These are phyloP conservation scores for Andrena haemorrhoa DNA, from an alignment of 2,888 invertebrate genomes.

Conservation along the genomic window DNA sequence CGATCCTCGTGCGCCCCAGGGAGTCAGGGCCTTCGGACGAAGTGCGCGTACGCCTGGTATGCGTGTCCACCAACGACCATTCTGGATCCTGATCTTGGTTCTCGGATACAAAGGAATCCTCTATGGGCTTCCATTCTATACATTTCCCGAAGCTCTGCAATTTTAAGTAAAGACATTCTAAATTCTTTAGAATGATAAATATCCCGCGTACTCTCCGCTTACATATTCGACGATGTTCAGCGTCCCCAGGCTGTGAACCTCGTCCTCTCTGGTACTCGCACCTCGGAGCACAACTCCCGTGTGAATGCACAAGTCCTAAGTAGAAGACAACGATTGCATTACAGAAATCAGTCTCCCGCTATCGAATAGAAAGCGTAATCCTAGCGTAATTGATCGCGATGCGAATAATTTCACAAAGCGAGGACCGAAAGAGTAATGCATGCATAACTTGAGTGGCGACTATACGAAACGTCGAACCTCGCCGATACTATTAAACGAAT, in stretches of 20 bases:
- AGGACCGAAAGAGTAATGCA: not conserved
- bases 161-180: slow-evolving; percentile 28
- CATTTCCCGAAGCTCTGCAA: slow-evolving; percentile 86
- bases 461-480: slow-evolving; percentile 30
- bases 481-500: not conserved
- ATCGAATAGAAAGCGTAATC: not conserved
- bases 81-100: slow-evolving; percentile 90
- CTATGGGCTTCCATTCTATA: slow-evolving; percentile 94
- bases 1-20: slow-evolving; percentile 84
- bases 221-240: slow-evolving; percentile 89
- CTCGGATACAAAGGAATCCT: slow-evolving; percentile 91
- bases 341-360: not conserved
- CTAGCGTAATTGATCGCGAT: not conserved
- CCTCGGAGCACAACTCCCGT: slow-evolving; percentile 91
- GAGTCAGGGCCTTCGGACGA: slow-evolving; percentile 83
- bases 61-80: slow-evolving; percentile 94
- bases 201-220: slow-evolving; percentile 53
- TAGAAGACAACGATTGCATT: slow-evolving; percentile 45
- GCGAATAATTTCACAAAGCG: not conserved
- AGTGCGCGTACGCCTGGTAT: slow-evolving; percentile 88
- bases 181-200: slow-evolving; percentile 14
- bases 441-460: too few species aligned
- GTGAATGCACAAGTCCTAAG: slow-evolving; percentile 91
- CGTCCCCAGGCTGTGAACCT: slow-evolving; percentile 89
- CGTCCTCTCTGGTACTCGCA: slow-evolving; percentile 85